Percentiles rank a stretch among this genome's conserved stretches.
These are phyloP conservation scores for Diarsia mendica DNA, from an alignment of 2,888 invertebrate species.

Conservation along the genomic window DNA sequence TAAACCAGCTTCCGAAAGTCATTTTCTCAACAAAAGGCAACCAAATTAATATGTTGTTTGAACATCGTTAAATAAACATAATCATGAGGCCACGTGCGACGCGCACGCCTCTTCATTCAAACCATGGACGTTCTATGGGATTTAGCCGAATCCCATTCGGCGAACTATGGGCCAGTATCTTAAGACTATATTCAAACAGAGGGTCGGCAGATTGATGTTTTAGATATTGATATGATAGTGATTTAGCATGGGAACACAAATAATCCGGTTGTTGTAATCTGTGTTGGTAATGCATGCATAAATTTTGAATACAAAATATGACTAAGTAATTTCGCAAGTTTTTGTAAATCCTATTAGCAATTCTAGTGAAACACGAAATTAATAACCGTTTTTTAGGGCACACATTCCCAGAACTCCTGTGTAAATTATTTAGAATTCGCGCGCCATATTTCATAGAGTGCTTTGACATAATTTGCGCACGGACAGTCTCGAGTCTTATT, in stretches of 20 bases:
- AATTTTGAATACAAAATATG: not conserved
- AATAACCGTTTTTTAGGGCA: slow-evolving; percentile 11
- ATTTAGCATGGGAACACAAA: slow-evolving; percentile 71
- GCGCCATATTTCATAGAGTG: slow-evolving; percentile 26
- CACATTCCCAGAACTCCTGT: slow-evolving; percentile 11
- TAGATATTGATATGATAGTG: slow-evolving; percentile 85
- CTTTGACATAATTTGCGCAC: slow-evolving; percentile 45
- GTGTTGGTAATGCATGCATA: not conserved
- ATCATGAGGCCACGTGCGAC: slow-evolving; percentile 85
- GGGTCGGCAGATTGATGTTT: slow-evolving; percentile 86
- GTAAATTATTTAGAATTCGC: not conserved
- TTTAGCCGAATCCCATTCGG: slow-evolving; percentile 86
- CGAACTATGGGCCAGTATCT: slow-evolving; percentile 83
- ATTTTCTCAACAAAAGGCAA: slow-evolving; percentile 84
- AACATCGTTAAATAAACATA: slow-evolving; percentile 89
- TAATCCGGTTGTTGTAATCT: slow-evolving; percentile 62
- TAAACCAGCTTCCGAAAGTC: slow-evolving; percentile 81
- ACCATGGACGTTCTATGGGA: slow-evolving; percentile 80
- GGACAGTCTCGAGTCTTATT: slow-evolving; percentile 42
- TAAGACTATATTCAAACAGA: slow-evolving; percentile 88
- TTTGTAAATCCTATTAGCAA: slow-evolving; percentile 1
- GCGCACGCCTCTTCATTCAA: slow-evolving; percentile 84
- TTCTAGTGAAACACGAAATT: slow-evolving; percentile 17
- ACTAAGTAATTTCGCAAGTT: not conserved
- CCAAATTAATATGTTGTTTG: slow-evolving; percentile 90